Percentiles rank a stretch among this genome's conserved stretches.
These are phyloP conservation scores for Pelobates cultripes DNA, from an alignment of 2,797 vertebrate species.

Conservation along the genomic window DNA sequence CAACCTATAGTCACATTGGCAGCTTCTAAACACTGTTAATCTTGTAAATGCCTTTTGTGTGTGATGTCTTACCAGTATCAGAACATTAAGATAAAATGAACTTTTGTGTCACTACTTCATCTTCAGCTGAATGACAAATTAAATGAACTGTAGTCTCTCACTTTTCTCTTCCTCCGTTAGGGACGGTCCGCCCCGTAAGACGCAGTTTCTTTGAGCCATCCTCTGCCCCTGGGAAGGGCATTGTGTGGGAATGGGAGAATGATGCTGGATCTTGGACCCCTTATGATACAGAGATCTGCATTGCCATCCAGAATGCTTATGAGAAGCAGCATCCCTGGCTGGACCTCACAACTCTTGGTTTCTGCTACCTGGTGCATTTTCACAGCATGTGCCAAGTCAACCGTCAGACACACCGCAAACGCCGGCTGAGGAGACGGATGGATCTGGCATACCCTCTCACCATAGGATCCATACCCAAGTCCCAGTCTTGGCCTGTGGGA, in stretches of 20 bases:
- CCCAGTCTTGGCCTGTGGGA: slow-evolving; percentile 94
- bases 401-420: slow-evolving; percentile 89
- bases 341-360: slow-evolving; percentile 93
- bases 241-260: slow-evolving; percentile 97
- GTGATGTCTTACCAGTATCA: not conserved
- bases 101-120: not conserved
- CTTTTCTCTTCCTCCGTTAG: slow-evolving; percentile 63
- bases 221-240: slow-evolving; percentile 91
- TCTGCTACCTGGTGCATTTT: slow-evolving; percentile 96
- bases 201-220: slow-evolving; percentile 96
- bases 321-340: slow-evolving; percentile 98
- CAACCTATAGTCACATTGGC: too few species aligned
- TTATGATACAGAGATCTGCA: slow-evolving; percentile 96
- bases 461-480: slow-evolving; percentile 94
- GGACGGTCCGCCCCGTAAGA: slow-evolving; percentile 92
- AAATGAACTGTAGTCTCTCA: slow-evolving; percentile 4
- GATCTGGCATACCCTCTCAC: slow-evolving; percentile 94
- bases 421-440: slow-evolving; percentile 90
- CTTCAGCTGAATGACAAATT: not conserved
- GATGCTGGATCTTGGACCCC: slow-evolving; percentile 91
- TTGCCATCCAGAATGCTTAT: slow-evolving; percentile 96
- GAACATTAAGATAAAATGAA: not conserved
- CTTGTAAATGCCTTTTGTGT: not conserved
- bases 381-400: slow-evolving; percentile 96
- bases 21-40: too few species aligned